These are phyloP conservation scores for Epicampocera succincta DNA, from an alignment of 2,888 invertebrate species.

Conservation along the genomic window DNA sequence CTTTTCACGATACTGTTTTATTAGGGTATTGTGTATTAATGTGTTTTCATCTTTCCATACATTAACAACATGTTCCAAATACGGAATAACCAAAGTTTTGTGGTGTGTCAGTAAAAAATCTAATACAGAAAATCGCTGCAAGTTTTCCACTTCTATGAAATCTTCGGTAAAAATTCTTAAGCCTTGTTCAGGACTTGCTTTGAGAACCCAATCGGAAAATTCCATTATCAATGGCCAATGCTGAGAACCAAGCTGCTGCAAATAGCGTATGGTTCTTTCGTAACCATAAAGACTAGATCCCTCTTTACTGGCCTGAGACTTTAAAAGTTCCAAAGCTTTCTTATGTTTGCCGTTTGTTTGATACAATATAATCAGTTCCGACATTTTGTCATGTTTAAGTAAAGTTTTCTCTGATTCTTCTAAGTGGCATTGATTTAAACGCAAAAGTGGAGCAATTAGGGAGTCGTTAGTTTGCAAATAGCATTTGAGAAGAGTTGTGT, in stretches of 20 bases:
- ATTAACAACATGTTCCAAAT: constrained; percentile 96
- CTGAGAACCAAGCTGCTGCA: constrained; percentile 92
- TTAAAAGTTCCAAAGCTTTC: constrained; percentile 93
- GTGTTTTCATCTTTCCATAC: constrained; percentile 93
- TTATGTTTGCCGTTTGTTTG: constrained; percentile 96
- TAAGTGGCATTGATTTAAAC: constrained; percentile 95
- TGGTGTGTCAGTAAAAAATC: constrained; percentile 93
- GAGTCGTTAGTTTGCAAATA: constrained; percentile 99
- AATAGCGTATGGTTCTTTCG: constrained; percentile 93
- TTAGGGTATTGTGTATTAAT: constrained; percentile 93
- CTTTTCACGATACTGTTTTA: constrained; percentile 93
- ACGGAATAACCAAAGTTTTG: constrained; percentile 92
- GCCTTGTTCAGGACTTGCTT: constrained; percentile 93
- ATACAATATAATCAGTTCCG: constrained; percentile 97
- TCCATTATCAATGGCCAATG: constrained; percentile 95
- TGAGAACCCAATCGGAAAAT: constrained; percentile 96
- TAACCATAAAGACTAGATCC: constrained; percentile 89
- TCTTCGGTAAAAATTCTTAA: constrained; percentile 94
- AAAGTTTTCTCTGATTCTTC: constrained; percentile 96
- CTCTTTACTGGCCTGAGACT: constrained; percentile 86
- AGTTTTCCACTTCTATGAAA: constrained; percentile 91
- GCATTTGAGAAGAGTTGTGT: constrained; percentile 97
- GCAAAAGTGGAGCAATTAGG: constrained; percentile 93
- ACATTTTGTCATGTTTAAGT: constrained; percentile 92
- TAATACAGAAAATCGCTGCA: constrained; percentile 93